These are phyloP conservation scores for Leptinotarsa defecta DNA, from an alignment of 1,140 invertebrate species.

Conservation along the genomic window DNA sequence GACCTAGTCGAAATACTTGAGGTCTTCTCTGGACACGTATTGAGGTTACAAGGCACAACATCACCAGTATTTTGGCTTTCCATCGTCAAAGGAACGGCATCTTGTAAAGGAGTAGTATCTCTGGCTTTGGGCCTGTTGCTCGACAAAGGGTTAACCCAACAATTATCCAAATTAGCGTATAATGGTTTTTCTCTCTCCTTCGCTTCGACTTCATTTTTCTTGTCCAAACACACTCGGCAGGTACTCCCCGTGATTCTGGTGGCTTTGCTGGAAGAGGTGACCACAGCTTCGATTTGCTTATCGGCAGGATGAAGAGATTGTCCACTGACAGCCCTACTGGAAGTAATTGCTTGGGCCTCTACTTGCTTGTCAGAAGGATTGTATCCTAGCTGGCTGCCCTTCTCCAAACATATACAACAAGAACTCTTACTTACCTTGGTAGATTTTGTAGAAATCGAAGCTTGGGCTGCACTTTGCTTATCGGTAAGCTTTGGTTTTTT, in stretches of 20 bases:
- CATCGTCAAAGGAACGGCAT: not conserved
- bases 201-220: not conserved
- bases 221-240: not conserved
- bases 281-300: not conserved
- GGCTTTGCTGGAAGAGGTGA: not conserved
- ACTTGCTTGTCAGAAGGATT: not conserved
- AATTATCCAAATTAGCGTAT: not conserved
- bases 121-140: not conserved
- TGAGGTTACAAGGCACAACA: not conserved
- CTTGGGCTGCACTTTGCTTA: not conserved
- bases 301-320: not conserved
- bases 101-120: not conserved
- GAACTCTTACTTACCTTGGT: not conserved
- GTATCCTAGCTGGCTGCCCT: not conserved
- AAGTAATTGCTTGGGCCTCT: not conserved
- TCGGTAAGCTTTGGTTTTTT: not conserved
- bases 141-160: not conserved
- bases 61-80: too few species aligned
- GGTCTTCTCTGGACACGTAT: not conserved
- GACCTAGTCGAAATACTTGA: not conserved
- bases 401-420: not conserved
- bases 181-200: not conserved
- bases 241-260: not conserved
- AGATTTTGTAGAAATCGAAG: not conserved
- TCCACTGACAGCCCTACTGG: not conserved